phyloP scores from a whole-genome alignment of 2,888 invertebrate species.

The Aphrophora alni region DNA sequence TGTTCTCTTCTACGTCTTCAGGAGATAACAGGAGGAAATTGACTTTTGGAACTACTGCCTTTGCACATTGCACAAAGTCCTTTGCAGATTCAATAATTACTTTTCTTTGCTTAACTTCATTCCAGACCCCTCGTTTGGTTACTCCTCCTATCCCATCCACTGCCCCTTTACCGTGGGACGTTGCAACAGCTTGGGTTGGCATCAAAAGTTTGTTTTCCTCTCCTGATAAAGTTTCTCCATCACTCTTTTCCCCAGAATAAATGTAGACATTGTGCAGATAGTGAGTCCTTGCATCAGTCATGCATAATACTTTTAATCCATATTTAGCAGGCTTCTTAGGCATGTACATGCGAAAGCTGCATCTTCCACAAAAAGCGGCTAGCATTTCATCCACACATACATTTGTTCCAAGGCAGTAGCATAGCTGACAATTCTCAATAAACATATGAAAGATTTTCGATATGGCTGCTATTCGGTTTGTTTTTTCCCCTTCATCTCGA shows the following conservation, averaged over 20 bases:
- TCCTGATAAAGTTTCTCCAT: not conserved
- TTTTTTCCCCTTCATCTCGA: slow-evolving; percentile 23
- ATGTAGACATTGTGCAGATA: slow-evolving; percentile 51
- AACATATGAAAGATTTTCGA: slow-evolving; percentile 36
- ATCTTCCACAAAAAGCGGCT: slow-evolving; percentile 30
- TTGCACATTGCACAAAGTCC: too few relatives aligned
- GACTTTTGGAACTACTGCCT: too few relatives aligned
- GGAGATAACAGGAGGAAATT: too few relatives aligned
- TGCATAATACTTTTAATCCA: slow-evolving; percentile 47
- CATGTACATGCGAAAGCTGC: slow-evolving; percentile 46
- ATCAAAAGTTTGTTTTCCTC: slow-evolving; percentile 45
- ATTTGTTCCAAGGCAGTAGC: slow-evolving; percentile 25
- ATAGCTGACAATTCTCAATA: slow-evolving; percentile 33
- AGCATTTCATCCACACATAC: slow-evolving; percentile 34
- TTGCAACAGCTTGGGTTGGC: slow-evolving; percentile 53
- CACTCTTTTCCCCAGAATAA: slow-evolving; percentile 38
- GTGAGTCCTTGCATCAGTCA: slow-evolving; percentile 45
- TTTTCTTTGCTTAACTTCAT: too few relatives aligned
- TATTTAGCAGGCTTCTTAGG: slow-evolving; percentile 50
- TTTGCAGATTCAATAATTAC: too few relatives aligned
- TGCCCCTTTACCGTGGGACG: too few relatives aligned
- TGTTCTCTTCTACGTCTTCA: too few relatives aligned
- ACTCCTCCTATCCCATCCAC: too few relatives aligned
- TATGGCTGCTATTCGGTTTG: slow-evolving; percentile 36
- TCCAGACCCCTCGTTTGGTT: too few relatives aligned